Conservation (phyloP, 2,797 vertebrate species). For the Parauchenoglanis ngamensis region DNA sequence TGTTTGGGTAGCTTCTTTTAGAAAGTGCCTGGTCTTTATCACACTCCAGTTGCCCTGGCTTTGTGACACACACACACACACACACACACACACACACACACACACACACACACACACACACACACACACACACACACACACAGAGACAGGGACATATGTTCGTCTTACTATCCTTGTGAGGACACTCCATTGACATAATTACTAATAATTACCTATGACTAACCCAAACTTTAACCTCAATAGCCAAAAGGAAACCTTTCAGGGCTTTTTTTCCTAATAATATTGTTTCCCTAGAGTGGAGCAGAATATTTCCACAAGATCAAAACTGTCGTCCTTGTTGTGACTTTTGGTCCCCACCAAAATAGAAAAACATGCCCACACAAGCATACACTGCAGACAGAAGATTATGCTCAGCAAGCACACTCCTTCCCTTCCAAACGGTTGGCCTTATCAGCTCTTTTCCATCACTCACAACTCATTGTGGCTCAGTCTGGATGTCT, state of each 20-base stretch:
- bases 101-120: background rate
- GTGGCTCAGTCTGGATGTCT: conserved; percentile 19
- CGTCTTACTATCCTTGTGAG: background rate
- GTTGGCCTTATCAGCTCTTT: conserved; percentile 30
- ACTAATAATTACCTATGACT: background rate
- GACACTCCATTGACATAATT: background rate
- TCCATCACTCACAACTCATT: background rate
- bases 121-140: background rate
- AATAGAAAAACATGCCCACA: background rate
- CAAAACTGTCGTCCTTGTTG: background rate
- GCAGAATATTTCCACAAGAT: background rate
- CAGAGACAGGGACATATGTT: background rate
- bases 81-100: background rate
- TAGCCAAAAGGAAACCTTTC: too few relatives aligned
- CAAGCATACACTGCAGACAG: background rate
- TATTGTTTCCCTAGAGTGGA: background rate
- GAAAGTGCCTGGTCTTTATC: conserved; percentile 42
- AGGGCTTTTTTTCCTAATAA: background rate
- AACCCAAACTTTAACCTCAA: background rate
- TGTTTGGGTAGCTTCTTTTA: conserved; percentile 27
- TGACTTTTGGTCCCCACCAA: background rate
- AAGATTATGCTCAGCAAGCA: conserved; percentile 21
- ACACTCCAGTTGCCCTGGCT: conserved; percentile 18
- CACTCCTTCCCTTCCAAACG: background rate
- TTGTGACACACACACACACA: conserved; percentile 16